phyloP scores from a whole-genome alignment of 1,140 invertebrate genomes.

The Macrostomum lignano region DNA sequence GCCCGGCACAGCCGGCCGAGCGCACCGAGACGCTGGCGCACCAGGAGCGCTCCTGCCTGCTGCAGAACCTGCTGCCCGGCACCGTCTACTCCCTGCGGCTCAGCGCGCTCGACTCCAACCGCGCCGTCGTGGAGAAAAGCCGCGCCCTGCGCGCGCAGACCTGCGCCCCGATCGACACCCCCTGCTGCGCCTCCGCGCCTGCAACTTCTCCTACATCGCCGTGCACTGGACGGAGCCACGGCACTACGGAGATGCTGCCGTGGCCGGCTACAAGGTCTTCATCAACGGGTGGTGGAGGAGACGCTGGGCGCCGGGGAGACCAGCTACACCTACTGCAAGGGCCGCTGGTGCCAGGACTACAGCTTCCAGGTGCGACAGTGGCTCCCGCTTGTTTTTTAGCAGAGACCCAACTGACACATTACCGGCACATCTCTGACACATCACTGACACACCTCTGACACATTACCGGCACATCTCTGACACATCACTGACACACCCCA shows the following conservation, averaged over 20 bases:
- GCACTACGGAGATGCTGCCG: slow-evolving; percentile 19
- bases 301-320: slow-evolving; percentile 16
- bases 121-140: slow-evolving; percentile 18
- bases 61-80: slow-evolving; percentile 21
- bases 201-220: slow-evolving; percentile 27
- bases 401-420: too few relatives aligned
- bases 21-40: not conserved
- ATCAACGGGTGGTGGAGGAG: slow-evolving; percentile 23
- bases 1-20: too few relatives aligned
- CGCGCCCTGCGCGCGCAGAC: slow-evolving; percentile 23
- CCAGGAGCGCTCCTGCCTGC: slow-evolving; percentile 1
- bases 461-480: too few relatives aligned
- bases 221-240: slow-evolving; percentile 26
- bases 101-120: slow-evolving; percentile 13
- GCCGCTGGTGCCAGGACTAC: slow-evolving; percentile 24
- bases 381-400: not conserved
- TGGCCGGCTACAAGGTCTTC: slow-evolving; percentile 27
- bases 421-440: too few relatives aligned
- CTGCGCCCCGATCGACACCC: slow-evolving; percentile 16
- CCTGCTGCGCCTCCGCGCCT: slow-evolving; percentile 13
- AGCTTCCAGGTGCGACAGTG: slow-evolving; percentile 24
- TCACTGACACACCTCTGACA: too few relatives aligned
- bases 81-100: slow-evolving; percentile 23
- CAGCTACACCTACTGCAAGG: slow-evolving; percentile 20
- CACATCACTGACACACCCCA: too few relatives aligned